A percentile compares a stretch with the other conserved stretches of the same genome.
Conservation (phyloP, 2,113 vertebrate genomes). For the Cnemophilus loriae region DNA sequence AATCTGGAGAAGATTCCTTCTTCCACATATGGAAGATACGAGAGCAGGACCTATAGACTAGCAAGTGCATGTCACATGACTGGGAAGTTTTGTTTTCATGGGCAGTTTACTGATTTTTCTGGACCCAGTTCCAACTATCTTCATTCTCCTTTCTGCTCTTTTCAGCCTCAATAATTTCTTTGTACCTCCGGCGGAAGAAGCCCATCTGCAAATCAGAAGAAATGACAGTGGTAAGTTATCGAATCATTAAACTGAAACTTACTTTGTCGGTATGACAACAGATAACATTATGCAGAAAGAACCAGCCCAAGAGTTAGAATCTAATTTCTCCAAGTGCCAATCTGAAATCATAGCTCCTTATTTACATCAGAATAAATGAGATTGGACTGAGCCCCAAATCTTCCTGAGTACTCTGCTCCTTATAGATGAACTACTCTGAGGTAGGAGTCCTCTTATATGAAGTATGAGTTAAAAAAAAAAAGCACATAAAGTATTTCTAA, state of each 20-base stretch:
- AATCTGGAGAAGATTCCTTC: slow-evolving; percentile 98
- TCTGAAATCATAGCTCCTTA: background rate
- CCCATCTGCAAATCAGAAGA: slow-evolving; percentile 84
- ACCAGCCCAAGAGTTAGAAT: background rate
- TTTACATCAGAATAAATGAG: background rate
- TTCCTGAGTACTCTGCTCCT: background rate
- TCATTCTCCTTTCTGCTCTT: slow-evolving; percentile 95
- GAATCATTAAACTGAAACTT: background rate
- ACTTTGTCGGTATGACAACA: background rate
- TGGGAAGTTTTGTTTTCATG: slow-evolving; percentile 19
- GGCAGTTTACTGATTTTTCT: slow-evolving; percentile 89
- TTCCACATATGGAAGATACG: slow-evolving; percentile 99
- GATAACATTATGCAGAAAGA: background rate
- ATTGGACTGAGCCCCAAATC: background rate
- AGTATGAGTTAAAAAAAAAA: background rate
- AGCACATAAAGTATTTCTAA: background rate
- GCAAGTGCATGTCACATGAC: slow-evolving; percentile 58
- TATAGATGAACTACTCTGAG: background rate
- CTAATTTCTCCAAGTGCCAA: background rate
- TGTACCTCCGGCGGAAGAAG: slow-evolving; percentile 95
- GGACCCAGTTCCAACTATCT: slow-evolving; percentile 97
- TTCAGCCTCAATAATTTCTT: slow-evolving; percentile 96
- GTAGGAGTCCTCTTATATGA: background rate
- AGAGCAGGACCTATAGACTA: slow-evolving; percentile 75
- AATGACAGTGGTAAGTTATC: background rate